Evolutionary conservation across 2,888 invertebrate species (phyloP), one percentile per base, ranked within the genome.

Genomic region (Emmelina monodactyla): DNA sequence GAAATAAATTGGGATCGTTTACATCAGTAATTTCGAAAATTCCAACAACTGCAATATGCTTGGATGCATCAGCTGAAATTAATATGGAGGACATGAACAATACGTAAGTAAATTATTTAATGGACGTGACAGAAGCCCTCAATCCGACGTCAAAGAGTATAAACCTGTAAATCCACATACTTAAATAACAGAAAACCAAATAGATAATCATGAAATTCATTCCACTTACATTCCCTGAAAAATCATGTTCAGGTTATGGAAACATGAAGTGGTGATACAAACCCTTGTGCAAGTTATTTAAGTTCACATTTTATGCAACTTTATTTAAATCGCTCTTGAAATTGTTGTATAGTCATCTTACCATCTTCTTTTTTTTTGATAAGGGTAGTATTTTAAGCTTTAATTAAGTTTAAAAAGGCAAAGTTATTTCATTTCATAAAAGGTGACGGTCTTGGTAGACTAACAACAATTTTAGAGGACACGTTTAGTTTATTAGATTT

Each of bases 161-260:
- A 69, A 60, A 66, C 72, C 75, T 71, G 73, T 49, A 72, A 72
- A 62, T 60, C 57, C 56, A 64, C 54, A 63, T 59, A 63, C 22
- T 19, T 19, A 34, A 58, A 57, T 53, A 59, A 64, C 52, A 61
- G 62, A 58, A 69, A 63, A 57, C 53, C 58, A 62, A 61, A 58
- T 44, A 50, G 46, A 60, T 57, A 57, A 61, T 62, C 66, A 71
- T 67, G 68, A 71, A 69, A 65, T 68, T 73, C 76, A 75, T 75
- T 75, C 73, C 75, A 75, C 70, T 73, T 75, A 69, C 75, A 73
- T 70, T 72, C 65, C 73, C 69, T 69, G 67, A 60, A 70, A 19
- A 69, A 54, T 62, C 58, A 61, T 62, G 61, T 67, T 64, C 58
- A 58, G 63, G 63, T 61, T 60, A 66, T 58, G 9, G 53, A 63